phyloP scores from a whole-genome alignment of 2,797 vertebrate species.

The Gambelia wislizenii region DNA sequence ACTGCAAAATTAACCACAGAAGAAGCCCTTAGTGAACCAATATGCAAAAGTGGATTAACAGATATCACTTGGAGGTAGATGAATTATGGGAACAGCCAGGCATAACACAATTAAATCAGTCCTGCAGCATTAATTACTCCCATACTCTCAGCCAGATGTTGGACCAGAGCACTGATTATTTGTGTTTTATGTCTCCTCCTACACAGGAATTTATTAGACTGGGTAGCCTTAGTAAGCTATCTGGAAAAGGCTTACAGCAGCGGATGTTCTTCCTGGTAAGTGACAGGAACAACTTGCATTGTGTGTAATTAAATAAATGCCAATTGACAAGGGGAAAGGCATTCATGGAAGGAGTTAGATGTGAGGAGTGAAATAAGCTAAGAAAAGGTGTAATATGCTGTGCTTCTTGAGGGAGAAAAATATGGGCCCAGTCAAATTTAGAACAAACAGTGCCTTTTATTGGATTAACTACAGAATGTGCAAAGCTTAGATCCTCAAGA shows the following conservation, averaged over 20 bases:
- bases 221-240: constrained; percentile 97
- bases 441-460: background rate
- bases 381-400: background rate
- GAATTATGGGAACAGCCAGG: background rate
- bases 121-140: background rate
- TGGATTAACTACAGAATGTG: background rate
- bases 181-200: constrained; percentile 54
- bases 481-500: background rate
- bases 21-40: background rate
- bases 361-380: background rate
- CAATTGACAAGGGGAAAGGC: background rate
- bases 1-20: background rate
- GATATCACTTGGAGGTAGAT: background rate
- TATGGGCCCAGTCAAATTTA: background rate
- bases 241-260: constrained; percentile 97
- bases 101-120: background rate
- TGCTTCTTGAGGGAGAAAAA: background rate
- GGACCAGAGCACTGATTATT: background rate
- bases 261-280: constrained; percentile 99
- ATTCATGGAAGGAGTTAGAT: background rate
- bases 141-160: constrained; percentile 37
- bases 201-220: constrained; percentile 95
- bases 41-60: background rate
- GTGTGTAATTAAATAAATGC: background rate
- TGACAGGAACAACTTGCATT: constrained; percentile 9